Base-by-base conservation (phyloP, 2,888 invertebrate species). In the Thumatha senex region DNA sequence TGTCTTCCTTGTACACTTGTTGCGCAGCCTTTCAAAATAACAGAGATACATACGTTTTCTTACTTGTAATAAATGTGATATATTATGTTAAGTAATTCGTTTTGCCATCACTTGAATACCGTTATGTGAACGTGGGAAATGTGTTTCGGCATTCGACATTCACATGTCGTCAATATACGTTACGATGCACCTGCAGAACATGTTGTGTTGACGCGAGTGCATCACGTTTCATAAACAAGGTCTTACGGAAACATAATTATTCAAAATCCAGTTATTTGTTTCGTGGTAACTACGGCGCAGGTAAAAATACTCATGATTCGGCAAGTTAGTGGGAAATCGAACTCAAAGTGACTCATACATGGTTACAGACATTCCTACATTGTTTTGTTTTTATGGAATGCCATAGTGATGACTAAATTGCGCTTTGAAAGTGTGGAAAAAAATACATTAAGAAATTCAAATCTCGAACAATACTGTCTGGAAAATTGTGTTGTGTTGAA, bases 101-200 rank as follows among this genome's bases (percentile, higher is more conserved):
- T 72, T 78, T 78, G 79, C 78, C 74, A 72, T 69, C 67, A 73
- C 84, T 80, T 86, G 18, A 24, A 24, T 24, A 88, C 89, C 86
- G 88, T 88, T 88, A 86, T 66, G 65, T 74, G 59, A 74, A 76
- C 81, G 79, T 80, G 84, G 72, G 80, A 86, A 82, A 78, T 78
- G 70, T 74, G 71, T 76, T 75, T 69, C 78, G 72, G 80, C 80
- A 78, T 78, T 76, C 18, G 18, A 24, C 18, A 24, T 24, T 24
- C 18, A 24, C 18, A 68, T 77, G 70, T 70, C 67, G 71, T 67
- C 58, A 51, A 74, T 76, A 76, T 80, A 79, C 82, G 82, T 85
- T 86, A 82, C 70, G 77, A 87, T 89, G 89, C 89, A 90, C 88
- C 89, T 89, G 89, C 88, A 80, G 67, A 78, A 79, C 80, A 74